phyloP scores from a whole-genome alignment of 2,113 vertebrate genomes.

The Nicator chloris region DNA sequence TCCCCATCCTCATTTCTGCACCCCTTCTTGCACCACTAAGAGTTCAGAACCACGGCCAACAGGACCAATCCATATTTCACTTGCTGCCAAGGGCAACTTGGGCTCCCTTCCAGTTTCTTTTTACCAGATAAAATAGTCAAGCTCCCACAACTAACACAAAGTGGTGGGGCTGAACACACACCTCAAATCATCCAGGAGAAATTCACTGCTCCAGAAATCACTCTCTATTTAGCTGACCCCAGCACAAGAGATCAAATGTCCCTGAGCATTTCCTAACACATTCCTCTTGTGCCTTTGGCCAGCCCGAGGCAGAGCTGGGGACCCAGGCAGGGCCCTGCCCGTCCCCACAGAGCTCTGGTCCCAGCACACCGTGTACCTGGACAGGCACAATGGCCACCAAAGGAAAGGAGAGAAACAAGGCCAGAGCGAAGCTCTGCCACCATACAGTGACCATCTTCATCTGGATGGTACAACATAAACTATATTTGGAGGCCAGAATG shows the following conservation, averaged over 20 bases:
- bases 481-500: neutral
- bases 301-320: neutral
- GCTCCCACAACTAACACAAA: rapidly evolving
- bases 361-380: rapidly evolving
- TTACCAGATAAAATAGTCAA: neutral
- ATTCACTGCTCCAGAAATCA: neutral
- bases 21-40: neutral
- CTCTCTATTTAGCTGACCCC: neutral
- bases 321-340: neutral
- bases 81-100: neutral
- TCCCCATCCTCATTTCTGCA: neutral
- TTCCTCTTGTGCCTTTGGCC: rapidly evolving
- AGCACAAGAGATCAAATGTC: neutral
- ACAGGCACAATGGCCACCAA: neutral
- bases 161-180: neutral
- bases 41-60: neutral
- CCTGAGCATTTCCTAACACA: neutral
- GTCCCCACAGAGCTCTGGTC: neutral
- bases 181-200: neutral
- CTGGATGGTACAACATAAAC: neutral
- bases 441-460: neutral
- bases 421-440: neutral
- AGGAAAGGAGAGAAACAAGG: neutral
- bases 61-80: neutral
- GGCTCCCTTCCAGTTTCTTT: neutral